Base-by-base conservation (phyloP, 2,113 vertebrate species). In the Glaucidium brasilianum region DNA sequence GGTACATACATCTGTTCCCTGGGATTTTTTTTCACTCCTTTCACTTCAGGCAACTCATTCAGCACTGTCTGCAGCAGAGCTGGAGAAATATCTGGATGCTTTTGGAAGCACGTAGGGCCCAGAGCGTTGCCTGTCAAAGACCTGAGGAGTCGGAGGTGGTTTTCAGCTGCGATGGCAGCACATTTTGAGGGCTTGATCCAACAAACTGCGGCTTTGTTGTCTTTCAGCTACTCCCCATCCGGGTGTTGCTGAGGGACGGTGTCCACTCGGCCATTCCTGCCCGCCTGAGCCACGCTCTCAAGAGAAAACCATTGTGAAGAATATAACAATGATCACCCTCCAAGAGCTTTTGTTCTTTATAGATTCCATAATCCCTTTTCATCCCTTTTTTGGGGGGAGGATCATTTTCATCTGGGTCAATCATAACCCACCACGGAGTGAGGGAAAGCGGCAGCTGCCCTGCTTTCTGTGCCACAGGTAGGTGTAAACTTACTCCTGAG, bases 401-500 rank as follows among this genome's bases (percentile, higher is more conserved):
- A 43, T 53, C 2, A 15, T 63, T 76, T 72, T 81, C 47, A 27
- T 43, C 62, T 72, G 68, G 15, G 52, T 43, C 76, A 41, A 8
- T 37, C 66, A 67, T 23, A 72, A 63, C 15, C 41, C 2, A 0
- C 41, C 58, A 23, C 3, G 6, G 21, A 4, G 0, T 2, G 0
- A 79, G 50, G n/a, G 37, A 43, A 53, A 43, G 59, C 32, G 26
- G 12, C 0, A 0, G 10, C 74, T 79, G 50, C 47, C 26, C 47
- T 19, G 34, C n/a, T 75, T 34, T 35, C 56, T 55, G 37, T 60
- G 45, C 50, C 41, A 1, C 43, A 6, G 26, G 29, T 52, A 34
- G 80, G 37, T 4, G 1, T 41, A 58, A 64, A 49, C 55, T 1
- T 7, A 2, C 11, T 43, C n/a, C 20, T 35, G 69, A 29, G 55